Evolutionary conservation across 2,888 invertebrate genomes (phyloP).

Genomic region (Hemicrepidius hirtus): DNA sequence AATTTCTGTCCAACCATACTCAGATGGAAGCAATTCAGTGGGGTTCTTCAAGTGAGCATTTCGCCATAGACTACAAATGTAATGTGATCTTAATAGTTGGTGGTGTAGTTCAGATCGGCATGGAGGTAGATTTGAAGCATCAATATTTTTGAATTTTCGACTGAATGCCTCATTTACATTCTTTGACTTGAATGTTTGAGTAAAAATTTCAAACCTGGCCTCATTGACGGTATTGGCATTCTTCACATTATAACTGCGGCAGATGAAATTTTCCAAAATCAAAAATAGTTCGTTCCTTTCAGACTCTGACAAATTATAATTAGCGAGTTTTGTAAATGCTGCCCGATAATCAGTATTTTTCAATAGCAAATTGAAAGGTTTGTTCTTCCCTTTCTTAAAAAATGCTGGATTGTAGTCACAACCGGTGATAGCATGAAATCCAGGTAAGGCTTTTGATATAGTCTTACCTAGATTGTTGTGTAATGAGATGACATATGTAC

Average conservation of each 20-base stretch:
- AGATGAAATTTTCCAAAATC: conserved; percentile 11
- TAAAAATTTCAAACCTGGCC: no score
- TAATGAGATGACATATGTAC: neutral
- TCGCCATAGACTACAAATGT: no score
- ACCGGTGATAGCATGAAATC: neutral
- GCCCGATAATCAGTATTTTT: conserved; percentile 7
- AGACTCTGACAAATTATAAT: conserved; percentile 11
- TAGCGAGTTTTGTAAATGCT: conserved; percentile 8
- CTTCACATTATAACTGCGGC: conserved; percentile 4
- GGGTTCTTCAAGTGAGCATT: no score
- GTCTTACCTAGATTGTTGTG: neutral
- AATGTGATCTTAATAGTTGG: no score
- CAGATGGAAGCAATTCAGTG: no score
- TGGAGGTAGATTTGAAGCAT: no score
- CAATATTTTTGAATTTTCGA: no score
- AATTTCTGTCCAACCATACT: no score
- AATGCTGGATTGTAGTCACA: neutral
- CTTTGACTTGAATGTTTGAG: no score
- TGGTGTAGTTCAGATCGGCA: no score
- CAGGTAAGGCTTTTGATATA: neutral
- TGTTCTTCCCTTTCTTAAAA: conserved; percentile 4
- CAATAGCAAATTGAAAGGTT: conserved; percentile 3
- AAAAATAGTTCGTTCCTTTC: conserved; percentile 14
- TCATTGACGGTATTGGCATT: neutral
- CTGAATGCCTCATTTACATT: no score